phyloP scores from a whole-genome alignment of 2,797 vertebrate genomes.

The Otolemur crassicaudatus region DNA sequence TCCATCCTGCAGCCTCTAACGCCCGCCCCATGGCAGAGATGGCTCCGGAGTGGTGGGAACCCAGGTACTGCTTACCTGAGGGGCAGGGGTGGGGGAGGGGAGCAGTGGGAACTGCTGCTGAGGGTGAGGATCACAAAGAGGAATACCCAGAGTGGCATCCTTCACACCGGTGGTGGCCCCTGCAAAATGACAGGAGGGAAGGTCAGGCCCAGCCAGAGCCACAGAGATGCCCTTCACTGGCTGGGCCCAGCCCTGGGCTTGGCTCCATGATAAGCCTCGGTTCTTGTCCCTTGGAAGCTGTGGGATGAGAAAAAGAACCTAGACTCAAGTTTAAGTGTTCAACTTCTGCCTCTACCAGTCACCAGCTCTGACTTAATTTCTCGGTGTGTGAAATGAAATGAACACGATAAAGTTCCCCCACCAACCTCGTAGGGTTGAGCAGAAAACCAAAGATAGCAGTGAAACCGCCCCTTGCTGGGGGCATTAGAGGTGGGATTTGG shows the following conservation, averaged over 20 bases:
- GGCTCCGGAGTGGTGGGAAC: rapidly evolving
- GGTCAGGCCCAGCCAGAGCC: neutral
- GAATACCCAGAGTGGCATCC: constrained; percentile 91
- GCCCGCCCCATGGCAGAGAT: neutral
- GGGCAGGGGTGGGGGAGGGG: constrained; percentile 90
- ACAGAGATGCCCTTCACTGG: neutral
- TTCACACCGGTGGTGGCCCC: constrained; percentile 76
- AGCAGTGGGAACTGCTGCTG: constrained; percentile 89
- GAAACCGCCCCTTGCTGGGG: neutral
- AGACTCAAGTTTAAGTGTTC: neutral
- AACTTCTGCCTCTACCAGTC: neutral
- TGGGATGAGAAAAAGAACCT: neutral
- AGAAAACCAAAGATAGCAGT: neutral
- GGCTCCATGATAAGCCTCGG: neutral
- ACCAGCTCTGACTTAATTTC: neutral
- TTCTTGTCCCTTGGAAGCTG: neutral
- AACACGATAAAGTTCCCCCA: neutral
- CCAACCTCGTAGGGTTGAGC: neutral
- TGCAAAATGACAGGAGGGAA: constrained; percentile 56
- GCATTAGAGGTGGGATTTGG: neutral
- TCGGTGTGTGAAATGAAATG: constrained; percentile 40
- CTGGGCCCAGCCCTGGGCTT: neutral
- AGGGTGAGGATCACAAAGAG: constrained; percentile 92
- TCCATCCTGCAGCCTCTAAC: neutral
- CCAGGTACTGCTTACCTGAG: constrained; percentile 90